phyloP scores from a whole-genome alignment of 1,140 invertebrate genomes.

The Trachymyrmex septentrionalis region DNA sequence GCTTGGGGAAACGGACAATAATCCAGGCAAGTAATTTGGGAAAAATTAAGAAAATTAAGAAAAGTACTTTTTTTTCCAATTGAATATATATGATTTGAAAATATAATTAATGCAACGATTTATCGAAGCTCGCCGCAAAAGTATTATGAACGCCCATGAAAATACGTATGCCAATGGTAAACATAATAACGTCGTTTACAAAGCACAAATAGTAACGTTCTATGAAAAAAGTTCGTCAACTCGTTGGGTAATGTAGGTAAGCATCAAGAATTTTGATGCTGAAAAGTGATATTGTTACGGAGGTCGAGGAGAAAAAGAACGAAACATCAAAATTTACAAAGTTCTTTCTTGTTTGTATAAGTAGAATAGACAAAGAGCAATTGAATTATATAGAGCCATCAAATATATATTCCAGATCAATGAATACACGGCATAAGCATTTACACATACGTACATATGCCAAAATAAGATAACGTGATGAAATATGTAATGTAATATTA shows the following conservation, averaged over 20 bases:
- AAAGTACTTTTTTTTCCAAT: not conserved
- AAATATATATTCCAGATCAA: constrained; percentile 11
- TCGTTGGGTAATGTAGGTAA: not conserved
- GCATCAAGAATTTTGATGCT: not conserved
- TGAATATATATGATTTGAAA: not conserved
- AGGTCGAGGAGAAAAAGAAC: not conserved
- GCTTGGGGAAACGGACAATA: not conserved
- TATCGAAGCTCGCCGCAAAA: not conserved
- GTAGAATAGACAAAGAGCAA: not conserved
- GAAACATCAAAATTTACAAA: not conserved
- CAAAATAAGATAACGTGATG: not conserved
- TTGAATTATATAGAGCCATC: not conserved
- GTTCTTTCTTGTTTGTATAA: not conserved
- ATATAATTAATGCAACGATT: not conserved
- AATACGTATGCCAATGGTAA: not conserved
- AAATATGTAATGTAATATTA: not conserved
- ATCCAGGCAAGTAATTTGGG: not conserved
- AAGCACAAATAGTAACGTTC: not conserved
- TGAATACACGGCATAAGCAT: not conserved
- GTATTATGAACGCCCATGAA: not conserved
- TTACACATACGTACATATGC: not conserved
- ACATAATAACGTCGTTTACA: not conserved
- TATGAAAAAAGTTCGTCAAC: not conserved
- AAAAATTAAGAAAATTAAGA: not conserved
- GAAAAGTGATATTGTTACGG: not conserved